Evolutionary conservation across 2,888 invertebrate genomes (phyloP).

Genomic region (Mycalesis mineus): DNA sequence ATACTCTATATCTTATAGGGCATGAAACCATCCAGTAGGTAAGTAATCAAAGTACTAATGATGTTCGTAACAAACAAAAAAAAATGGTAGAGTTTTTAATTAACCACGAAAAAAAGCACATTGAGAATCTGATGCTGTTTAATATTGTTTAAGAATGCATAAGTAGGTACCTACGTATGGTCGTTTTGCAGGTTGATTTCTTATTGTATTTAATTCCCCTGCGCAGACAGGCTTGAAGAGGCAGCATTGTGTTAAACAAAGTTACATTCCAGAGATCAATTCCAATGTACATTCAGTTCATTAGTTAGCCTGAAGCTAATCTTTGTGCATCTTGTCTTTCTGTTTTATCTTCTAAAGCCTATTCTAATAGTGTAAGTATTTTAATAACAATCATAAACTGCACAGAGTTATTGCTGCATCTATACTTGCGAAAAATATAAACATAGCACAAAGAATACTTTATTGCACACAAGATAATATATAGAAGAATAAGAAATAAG

Average conservation of each 20-base stretch:
- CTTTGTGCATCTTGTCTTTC: slow-evolving; percentile 16
- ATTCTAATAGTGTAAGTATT: too few relatives aligned
- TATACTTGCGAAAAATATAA: too few relatives aligned
- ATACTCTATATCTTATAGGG: too few relatives aligned
- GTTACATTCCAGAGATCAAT: slow-evolving; percentile 29
- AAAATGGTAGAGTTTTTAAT: too few relatives aligned
- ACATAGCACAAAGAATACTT: too few relatives aligned
- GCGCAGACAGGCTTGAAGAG: slow-evolving; percentile 19
- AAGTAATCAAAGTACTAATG: too few relatives aligned
- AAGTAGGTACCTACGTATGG: not conserved
- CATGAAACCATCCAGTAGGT: too few relatives aligned
- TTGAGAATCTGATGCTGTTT: not conserved
- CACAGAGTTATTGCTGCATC: too few relatives aligned
- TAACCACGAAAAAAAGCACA: not conserved
- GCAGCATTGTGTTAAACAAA: slow-evolving; percentile 28
- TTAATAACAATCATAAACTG: too few relatives aligned
- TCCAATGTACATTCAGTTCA: slow-evolving; percentile 28
- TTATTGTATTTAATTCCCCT: slow-evolving; percentile 46
- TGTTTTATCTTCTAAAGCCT: not conserved
- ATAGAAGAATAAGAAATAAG: too few relatives aligned
- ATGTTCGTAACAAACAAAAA: too few relatives aligned
- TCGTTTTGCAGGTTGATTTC: slow-evolving; percentile 26
- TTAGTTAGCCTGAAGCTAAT: slow-evolving; percentile 24
- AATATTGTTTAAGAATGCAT: not conserved
- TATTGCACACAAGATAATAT: too few relatives aligned